Evolutionary conservation across 53 echinoderm and acorn worm species (phyloP).

Genomic region (Astropecten irregularis): DNA sequence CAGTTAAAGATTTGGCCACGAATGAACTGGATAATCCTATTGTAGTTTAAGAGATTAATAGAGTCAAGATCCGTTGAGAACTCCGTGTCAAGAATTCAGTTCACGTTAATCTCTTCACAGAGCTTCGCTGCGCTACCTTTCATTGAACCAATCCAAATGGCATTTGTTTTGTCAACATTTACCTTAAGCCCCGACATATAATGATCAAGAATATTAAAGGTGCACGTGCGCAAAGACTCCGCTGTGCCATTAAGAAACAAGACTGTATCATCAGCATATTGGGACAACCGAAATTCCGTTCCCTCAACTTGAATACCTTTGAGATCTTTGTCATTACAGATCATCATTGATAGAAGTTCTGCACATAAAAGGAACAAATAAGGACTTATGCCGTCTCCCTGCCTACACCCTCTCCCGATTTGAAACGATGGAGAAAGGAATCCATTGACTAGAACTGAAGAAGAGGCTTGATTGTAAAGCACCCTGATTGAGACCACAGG

Average conservation of each 20-base stretch:
- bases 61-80: slow-evolving; percentile 6
- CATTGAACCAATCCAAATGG: slow-evolving; percentile 43
- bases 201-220: background rate
- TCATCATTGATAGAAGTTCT: slow-evolving; percentile 1
- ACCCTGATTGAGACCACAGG: too few relatives aligned
- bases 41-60: background rate
- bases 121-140: background rate
- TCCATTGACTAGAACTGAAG: slow-evolving; percentile 1
- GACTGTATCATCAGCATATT: background rate
- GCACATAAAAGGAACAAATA: slow-evolving; percentile 15
- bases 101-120: slow-evolving; percentile 32
- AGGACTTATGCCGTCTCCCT: background rate
- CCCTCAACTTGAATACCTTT: background rate
- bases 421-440: background rate
- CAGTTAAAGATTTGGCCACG: background rate
- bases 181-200: slow-evolving; percentile 23
- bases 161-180: slow-evolving; percentile 20
- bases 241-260: background rate
- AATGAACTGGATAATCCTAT: background rate
- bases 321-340: too few relatives aligned
- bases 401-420: too few relatives aligned
- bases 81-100: background rate
- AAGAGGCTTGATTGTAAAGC: background rate
- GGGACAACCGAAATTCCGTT: background rate
- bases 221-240: background rate